Evolutionary conservation across 2,113 vertebrate genomes (phyloP), one percentile per base, ranked within the genome.

Genomic region (Aegypius monachus): DNA sequence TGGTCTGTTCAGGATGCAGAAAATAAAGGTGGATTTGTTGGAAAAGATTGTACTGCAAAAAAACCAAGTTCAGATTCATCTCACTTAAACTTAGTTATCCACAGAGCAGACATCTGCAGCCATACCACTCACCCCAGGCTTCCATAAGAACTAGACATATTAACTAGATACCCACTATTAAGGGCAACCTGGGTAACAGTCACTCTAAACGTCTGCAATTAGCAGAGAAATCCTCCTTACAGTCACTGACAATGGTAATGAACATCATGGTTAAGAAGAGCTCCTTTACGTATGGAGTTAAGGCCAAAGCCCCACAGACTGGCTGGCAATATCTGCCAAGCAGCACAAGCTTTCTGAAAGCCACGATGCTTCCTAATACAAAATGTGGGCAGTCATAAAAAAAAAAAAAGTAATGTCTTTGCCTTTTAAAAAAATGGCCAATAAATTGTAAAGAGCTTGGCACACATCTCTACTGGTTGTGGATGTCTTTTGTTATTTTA

Each of bases 11-110:
- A 68, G 27, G 32, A 80, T 42, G 71, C 48, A 94, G 84, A 91
- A 96, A 95, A 88, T 80, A 92, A 93, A 96, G 70, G 78, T 88
- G 40, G 13, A 80, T 94, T 94, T 91, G 48, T 52, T 95, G 58
- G 62, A 88, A 80, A 74, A 91, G 62, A 70, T 52, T 87, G 74
- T 53, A 68, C 43, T 11, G 13, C 56, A 80, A 93, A 81, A 81
- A 3, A 9, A 86, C 19, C 66, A 73, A 66, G 31, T 48, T 73
- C 42, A 90, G 36, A 86, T 81, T 77, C 63, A 88, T 91, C 66
- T 88, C 50, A 79, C 48, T 93, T 91, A 89, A 79, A 48, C 50
- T 78, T 63, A 59, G 56, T 61, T 86, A 84, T 66, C 53, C 65
- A 61, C 61, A 82, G 42, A 85, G 56, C 61, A 90, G 81, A 80